Evolutionary conservation across 2,113 vertebrate species (phyloP), one percentile per base, ranked within the genome.

Genomic region (Microcebus griseorufus): DNA sequence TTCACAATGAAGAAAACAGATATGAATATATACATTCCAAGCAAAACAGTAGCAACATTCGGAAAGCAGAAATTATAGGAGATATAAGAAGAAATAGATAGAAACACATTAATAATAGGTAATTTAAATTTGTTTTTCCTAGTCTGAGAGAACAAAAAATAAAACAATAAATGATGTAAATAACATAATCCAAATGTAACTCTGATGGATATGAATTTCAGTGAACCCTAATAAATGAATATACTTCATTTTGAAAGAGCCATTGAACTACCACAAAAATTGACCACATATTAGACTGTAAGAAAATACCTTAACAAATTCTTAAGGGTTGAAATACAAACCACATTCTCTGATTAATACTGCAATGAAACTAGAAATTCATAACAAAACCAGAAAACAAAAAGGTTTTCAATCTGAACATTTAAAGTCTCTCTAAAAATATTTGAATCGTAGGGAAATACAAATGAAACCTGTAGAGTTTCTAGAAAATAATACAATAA

Each of bases 251-350:
- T 92, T 89, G 10, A 95, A 90, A 86, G 4, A 82, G 20, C 18
- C 67, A 84, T 0, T 92, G 34, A 94, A 83, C 29, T 81, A 75
- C 81, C 70, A 76, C 32, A 92, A 96, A 96, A 90, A 78, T 1
- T 93, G 51, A 84, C 34, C n/a, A 62, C 11, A 69, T 90, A 89
- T 79, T 72, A 86, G 32, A 64, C 23, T 69, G 90, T 16, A 93
- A 83, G 76, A 58, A 94, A 92, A 17, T 45, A 23, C 13, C 17
- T 60, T 55, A 45, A 93, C 45, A 87, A 93, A 89, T 70, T 65
- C 37, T 95, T 95, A 58, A 76, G 85, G 81, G 62, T 20, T 90
- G 88, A 94, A 81, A 88, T 81, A 95, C 3, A 89, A 81, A 60
- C 22, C 25, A 87, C 20, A 81, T 91, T 91, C 22, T 96, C 42